Evolutionary conservation across 2,113 vertebrate species (phyloP).

Genomic region (Thalassoma bifasciatum): DNA sequence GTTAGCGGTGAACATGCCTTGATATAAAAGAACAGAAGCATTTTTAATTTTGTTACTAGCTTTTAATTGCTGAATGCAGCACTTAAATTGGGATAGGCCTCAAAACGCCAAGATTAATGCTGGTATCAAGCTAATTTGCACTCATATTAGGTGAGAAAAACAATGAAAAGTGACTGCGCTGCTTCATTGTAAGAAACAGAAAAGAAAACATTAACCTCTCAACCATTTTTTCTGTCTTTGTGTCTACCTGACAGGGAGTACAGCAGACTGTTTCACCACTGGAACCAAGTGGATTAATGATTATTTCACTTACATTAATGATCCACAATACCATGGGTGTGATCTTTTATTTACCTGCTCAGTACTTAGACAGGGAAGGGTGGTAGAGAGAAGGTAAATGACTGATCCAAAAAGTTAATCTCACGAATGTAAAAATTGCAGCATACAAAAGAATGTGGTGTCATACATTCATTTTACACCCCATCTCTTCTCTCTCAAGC

Average conservation of each 20-base stretch:
- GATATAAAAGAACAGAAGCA: not conserved
- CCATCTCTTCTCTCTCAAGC: not conserved
- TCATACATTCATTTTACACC: not conserved
- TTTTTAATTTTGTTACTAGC: not conserved
- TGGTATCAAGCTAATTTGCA: not conserved
- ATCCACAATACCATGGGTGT: slow-evolving; percentile 33
- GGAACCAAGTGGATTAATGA: slow-evolving; percentile 39
- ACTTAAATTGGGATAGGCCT: not conserved
- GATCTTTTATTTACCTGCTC: slow-evolving; percentile 31
- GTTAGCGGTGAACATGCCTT: too few relatives aligned
- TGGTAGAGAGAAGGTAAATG: not conserved
- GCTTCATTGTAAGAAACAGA: not conserved
- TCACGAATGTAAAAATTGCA: not conserved
- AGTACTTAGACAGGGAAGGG: slow-evolving; percentile 15
- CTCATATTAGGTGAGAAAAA: not conserved
- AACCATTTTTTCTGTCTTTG: slow-evolving; percentile 17
- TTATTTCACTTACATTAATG: slow-evolving; percentile 59
- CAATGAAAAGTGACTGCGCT: not conserved
- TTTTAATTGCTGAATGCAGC: too few relatives aligned
- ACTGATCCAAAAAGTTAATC: not conserved
- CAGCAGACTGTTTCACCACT: slow-evolving; percentile 1
- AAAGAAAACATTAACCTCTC: slow-evolving; percentile 3
- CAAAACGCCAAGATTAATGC: not conserved
- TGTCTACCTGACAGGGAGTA: slow-evolving; percentile 10
- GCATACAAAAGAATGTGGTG: not conserved